Conservation (phyloP, 2,113 vertebrate genomes). For the Macquaria australasica region DNA sequence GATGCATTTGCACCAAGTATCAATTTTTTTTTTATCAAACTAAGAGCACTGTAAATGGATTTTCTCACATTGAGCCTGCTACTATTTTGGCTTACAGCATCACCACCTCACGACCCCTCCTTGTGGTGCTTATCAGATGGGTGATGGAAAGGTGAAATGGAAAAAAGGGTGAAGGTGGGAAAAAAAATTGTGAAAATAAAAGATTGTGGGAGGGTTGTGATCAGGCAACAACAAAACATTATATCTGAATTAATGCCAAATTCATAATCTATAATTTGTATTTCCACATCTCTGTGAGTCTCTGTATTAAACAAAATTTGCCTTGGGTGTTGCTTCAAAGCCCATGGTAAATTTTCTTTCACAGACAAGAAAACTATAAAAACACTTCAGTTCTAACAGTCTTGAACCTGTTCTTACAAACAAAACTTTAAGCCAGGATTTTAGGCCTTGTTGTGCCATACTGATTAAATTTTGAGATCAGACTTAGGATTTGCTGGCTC, state of each 20-base stretch:
- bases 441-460: constrained; percentile 55
- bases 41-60: constrained; percentile 61
- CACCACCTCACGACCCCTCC: constrained; percentile 47
- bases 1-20: constrained; percentile 54
- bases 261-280: background rate
- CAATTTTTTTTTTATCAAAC: constrained; percentile 61
- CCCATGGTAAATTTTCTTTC: background rate
- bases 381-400: background rate
- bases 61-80: constrained; percentile 53
- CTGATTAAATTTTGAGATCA: constrained; percentile 70
- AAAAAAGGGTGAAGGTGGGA: background rate
- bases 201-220: background rate
- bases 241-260: background rate
- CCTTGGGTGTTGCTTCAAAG: constrained; percentile 10
- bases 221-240: background rate
- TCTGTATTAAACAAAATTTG: background rate
- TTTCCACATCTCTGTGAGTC: constrained; percentile 3
- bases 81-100: constrained; percentile 47
- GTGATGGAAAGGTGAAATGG: constrained; percentile 33
- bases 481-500: constrained; percentile 75
- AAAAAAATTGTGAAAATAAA: background rate
- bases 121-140: constrained; percentile 53
- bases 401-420: constrained; percentile 36
- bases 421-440: constrained; percentile 66
- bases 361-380: constrained; percentile 23